A percentile compares a stretch with the other conserved stretches of the same genome.
These are phyloP conservation scores for Euproctis similis DNA, from an alignment of 2,888 invertebrate species.

Conservation along the genomic window DNA sequence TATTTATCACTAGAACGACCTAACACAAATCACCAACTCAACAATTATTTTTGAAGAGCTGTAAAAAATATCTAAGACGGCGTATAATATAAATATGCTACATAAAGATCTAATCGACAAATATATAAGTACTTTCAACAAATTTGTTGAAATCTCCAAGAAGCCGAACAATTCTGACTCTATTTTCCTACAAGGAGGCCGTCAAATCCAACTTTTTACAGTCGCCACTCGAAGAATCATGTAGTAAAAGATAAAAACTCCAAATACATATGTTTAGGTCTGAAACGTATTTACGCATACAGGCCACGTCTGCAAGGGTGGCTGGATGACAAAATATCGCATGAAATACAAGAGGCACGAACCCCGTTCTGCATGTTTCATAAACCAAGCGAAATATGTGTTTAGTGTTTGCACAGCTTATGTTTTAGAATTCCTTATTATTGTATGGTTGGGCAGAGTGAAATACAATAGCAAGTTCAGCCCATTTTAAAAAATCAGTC, in stretches of 20 bases:
- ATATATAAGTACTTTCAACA: too few relatives aligned
- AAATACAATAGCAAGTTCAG: too few relatives aligned
- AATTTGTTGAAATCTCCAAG: too few relatives aligned
- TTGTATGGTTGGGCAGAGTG: conserved; percentile 4
- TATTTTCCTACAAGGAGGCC: conserved; percentile 1
- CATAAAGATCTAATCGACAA: too few relatives aligned
- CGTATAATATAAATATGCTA: too few relatives aligned
- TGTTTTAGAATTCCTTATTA: conserved; percentile 21
- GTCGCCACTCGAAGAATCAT: conserved; percentile 7
- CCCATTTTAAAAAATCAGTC: too few relatives aligned
- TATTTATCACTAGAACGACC: too few relatives aligned
- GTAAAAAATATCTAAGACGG: too few relatives aligned
- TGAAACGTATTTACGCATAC: conserved; percentile 37
- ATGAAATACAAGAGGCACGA: conserved; percentile 50
- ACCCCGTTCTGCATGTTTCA: conserved; percentile 49
- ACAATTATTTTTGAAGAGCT: too few relatives aligned
- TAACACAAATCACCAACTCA: too few relatives aligned
- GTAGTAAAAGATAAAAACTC: conserved; percentile 19
- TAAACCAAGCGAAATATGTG: conserved; percentile 47
- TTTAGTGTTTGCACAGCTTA: conserved; percentile 34
- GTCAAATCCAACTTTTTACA: conserved; percentile 6
- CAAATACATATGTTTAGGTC: conserved; percentile 23
- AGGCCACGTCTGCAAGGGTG: conserved; percentile 45
- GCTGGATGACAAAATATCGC: conserved; percentile 59
- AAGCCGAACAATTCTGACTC: too few relatives aligned